Evolutionary conservation across 2,888 invertebrate species (phyloP).

Genomic region (Pseudolycoriella hygida): DNA sequence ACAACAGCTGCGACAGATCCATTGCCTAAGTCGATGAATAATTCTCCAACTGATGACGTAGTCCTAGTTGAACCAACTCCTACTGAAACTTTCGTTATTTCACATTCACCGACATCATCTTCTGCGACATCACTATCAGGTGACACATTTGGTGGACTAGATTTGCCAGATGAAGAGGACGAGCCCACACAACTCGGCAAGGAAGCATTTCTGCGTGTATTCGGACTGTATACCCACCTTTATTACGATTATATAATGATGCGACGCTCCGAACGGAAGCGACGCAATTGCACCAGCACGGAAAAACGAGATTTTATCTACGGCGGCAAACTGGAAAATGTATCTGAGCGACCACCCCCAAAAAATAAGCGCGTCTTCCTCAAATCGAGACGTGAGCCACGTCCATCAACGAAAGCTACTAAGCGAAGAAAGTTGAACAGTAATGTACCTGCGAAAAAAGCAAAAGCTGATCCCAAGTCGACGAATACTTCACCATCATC

Average conservation of each 20-base stretch:
- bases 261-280: constrained; percentile 24
- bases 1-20: too few species aligned
- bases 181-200: constrained; percentile 19
- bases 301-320: constrained; percentile 25
- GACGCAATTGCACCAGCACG: constrained; percentile 24
- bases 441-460: too few species aligned
- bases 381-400: too few species aligned
- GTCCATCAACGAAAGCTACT: too few species aligned
- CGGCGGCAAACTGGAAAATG: constrained; percentile 11
- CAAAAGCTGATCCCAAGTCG: too few species aligned
- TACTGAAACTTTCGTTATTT: too few species aligned
- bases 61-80: too few species aligned
- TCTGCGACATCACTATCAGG: constrained; percentile 15
- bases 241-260: constrained; percentile 20
- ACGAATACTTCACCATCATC: too few species aligned
- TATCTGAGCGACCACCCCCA: too few species aligned
- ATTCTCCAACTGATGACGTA: constrained; percentile 4
- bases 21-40: not conserved
- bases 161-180: constrained; percentile 10
- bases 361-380: too few species aligned
- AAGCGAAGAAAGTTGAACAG: too few species aligned
- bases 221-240: constrained; percentile 21
- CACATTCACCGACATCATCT: constrained; percentile 9
- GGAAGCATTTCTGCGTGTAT: constrained; percentile 21
- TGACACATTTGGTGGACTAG: constrained; percentile 12